Evolutionary conservation across 1,140 invertebrate species (phyloP).

Genomic region (Tenebrio molitor): DNA sequence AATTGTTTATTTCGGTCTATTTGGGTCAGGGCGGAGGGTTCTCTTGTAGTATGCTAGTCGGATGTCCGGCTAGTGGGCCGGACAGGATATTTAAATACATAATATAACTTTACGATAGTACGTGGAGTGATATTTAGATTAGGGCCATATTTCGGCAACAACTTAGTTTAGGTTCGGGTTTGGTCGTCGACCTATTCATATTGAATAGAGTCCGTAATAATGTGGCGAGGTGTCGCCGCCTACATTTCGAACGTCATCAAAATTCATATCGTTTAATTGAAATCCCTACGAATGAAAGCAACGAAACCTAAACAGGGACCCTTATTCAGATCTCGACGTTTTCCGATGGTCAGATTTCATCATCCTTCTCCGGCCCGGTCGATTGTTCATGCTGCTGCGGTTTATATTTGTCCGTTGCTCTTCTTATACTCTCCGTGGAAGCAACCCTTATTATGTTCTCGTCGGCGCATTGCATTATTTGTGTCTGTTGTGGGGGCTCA

Average conservation of each 20-base stretch:
- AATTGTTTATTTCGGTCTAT: constrained; percentile 38
- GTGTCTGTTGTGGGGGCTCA: constrained; percentile 2
- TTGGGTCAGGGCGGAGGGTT: constrained; percentile 21
- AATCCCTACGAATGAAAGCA: background rate
- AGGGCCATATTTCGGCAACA: constrained; percentile 26
- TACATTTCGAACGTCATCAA: constrained; percentile 17
- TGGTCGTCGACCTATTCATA: constrained; percentile 1
- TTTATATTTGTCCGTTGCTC: background rate
- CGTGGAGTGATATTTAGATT: constrained; percentile 39
- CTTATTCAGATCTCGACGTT: constrained; percentile 1
- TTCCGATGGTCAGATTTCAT: constrained; percentile 2
- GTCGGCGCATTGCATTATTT: background rate
- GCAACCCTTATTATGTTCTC: background rate
- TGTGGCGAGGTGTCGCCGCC: constrained; percentile 14
- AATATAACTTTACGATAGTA: constrained; percentile 33
- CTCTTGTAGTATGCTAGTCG: background rate
- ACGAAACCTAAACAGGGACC: background rate
- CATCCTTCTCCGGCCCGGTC: background rate
- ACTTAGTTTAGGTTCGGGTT: constrained; percentile 26
- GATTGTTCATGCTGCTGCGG: background rate
- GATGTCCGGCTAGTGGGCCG: constrained; percentile 16
- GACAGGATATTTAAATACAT: constrained; percentile 39
- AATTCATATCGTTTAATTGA: constrained; percentile 30
- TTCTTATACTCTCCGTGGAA: constrained; percentile 2
- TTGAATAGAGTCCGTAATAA: constrained; percentile 30